Percentiles rank a stretch among this genome's conserved stretches.
phyloP scores from a whole-genome alignment of 2,888 invertebrate genomes.

The Drosophila pseudotalamancana region DNA sequence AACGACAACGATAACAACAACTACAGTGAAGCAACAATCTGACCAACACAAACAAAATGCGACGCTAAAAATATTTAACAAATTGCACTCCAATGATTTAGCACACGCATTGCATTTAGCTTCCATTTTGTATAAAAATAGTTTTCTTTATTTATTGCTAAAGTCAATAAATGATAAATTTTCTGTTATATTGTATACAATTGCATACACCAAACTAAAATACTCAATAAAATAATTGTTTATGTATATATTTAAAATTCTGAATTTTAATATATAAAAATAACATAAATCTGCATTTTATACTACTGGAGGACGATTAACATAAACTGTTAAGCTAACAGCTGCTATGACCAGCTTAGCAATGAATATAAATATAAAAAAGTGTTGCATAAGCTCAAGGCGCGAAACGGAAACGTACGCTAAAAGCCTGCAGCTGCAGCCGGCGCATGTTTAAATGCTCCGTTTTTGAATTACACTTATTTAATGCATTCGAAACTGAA shows the following conservation, averaged over 20 bases:
- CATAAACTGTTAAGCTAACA: neutral
- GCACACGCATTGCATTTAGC: neutral
- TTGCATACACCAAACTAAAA: too few relatives aligned
- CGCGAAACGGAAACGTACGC: conserved; percentile 9
- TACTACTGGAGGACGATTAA: neutral
- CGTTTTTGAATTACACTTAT: conserved; percentile 20
- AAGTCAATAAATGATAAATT: neutral
- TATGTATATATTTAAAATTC: too few relatives aligned
- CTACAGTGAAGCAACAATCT: conserved; percentile 10
- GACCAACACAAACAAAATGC: conserved; percentile 9
- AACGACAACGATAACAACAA: neutral
- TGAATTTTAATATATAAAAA: neutral
- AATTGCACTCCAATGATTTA: conserved; percentile 36
- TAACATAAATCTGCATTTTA: neutral
- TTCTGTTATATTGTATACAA: too few relatives aligned
- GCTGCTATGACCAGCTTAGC: neutral
- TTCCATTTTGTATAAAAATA: conserved; percentile 2
- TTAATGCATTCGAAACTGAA: conserved; percentile 40
- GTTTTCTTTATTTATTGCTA: conserved; percentile 14
- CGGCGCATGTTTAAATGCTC: conserved; percentile 15
- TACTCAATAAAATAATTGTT: neutral
- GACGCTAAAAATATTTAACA: conserved; percentile 31
- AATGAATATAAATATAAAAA: conserved; percentile 1
- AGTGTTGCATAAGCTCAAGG: conserved; percentile 28
- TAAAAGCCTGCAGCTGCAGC: conserved; percentile 6